Conservation (phyloP, 92 coral and sea anemone genomes). For the Virgularia gustaviana region DNA sequence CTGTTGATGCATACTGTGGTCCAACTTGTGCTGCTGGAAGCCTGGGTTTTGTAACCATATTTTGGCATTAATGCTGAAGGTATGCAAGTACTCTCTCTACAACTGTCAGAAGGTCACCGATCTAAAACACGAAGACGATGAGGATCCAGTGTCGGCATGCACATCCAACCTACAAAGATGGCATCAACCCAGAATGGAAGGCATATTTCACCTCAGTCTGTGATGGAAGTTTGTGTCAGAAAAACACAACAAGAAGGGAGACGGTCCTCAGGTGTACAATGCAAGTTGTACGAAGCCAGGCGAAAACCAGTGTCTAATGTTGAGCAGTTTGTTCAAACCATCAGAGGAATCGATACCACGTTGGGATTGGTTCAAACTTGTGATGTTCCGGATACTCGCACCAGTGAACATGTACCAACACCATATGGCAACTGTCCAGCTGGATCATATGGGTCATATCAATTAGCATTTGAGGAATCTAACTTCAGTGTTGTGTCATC, state of each 20-base stretch:
- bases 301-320: slow-evolving; percentile 22
- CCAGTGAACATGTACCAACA: slow-evolving; percentile 30
- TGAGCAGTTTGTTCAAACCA: slow-evolving; percentile 26
- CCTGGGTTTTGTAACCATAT: slow-evolving; percentile 55
- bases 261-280: slow-evolving; percentile 41
- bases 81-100: slow-evolving; percentile 45
- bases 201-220: slow-evolving; percentile 52
- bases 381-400: slow-evolving; percentile 8
- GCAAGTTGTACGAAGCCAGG: slow-evolving; percentile 56
- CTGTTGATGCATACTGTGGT: slow-evolving; percentile 52
- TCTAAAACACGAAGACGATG: slow-evolving; percentile 48
- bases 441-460: slow-evolving; percentile 66
- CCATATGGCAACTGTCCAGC: slow-evolving; percentile 55
- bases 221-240: slow-evolving; percentile 52
- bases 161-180: slow-evolving; percentile 56
- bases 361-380: slow-evolving; percentile 22
- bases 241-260: slow-evolving; percentile 39
- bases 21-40: slow-evolving; percentile 58
- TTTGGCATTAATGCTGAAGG: slow-evolving; percentile 55
- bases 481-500: slow-evolving; percentile 32
- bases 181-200: slow-evolving; percentile 51
- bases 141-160: slow-evolving; percentile 41
- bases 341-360: slow-evolving; percentile 41
- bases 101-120: slow-evolving; percentile 43
- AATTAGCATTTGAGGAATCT: slow-evolving; percentile 39